Evolutionary conservation across 2,888 invertebrate genomes (phyloP), one percentile per base, ranked within the genome.

Genomic region (Lumbricus terrestris): DNA sequence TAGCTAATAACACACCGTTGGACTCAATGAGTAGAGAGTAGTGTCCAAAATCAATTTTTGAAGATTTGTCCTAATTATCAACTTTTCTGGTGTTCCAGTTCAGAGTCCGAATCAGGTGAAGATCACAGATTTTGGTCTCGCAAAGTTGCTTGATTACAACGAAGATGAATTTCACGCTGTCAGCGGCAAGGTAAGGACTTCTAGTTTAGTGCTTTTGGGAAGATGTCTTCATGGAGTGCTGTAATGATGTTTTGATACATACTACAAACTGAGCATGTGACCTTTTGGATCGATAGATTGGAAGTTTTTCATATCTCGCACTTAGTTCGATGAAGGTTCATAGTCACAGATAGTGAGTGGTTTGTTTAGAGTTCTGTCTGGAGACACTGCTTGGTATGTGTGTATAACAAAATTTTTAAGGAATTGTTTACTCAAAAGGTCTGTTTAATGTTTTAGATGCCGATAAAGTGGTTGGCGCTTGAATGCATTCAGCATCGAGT

Each of bases 71-170:
- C 5, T 20, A 47, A 47, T 47, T 47, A 47, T 47, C 16, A 23
- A 23, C 47, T 47, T 47, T 47, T 47, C 47, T 47, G 47, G 47
- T 4, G 20, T 69, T 89, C 33, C 93, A 94, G 97, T 99, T 18
- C 98, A 98, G 90, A 92, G 89, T 88, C 91, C 92, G 33, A 90
- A 97, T 91, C 97, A 97, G 94, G 97, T 99, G 0, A 98, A 98
- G 95, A 98, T 99, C 92, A 99, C 99, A 4, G 99, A 99, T 95
- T 99, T 99, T 93, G 99, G 99, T 33, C 96, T 99, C 92, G 99
- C 99, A 0, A 99, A 99, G 95, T 96, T 99, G 88, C 96, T 99
- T 92, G 98, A 98, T 94, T 97, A 97, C 93, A 98, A 98, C 94
- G 98, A 98, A 93, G 98, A 98, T 93, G 98, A 98, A 95, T 98